Percentiles rank a stretch among this genome's conserved stretches.
These are phyloP conservation scores for Drosophila yakuba DNA, from an alignment of 1,140 invertebrate species.

Conservation along the genomic window DNA sequence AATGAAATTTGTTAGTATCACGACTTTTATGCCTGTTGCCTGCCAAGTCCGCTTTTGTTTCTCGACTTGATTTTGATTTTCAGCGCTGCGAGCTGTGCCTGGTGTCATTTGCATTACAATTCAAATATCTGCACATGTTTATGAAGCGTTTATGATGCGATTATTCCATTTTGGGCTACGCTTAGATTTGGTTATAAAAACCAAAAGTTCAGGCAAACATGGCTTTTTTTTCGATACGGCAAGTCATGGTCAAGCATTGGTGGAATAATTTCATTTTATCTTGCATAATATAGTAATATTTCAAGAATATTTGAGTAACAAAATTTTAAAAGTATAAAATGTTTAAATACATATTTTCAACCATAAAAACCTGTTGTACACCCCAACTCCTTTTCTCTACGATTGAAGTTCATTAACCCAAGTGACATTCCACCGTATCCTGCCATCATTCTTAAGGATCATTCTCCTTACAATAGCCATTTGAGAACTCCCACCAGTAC, in stretches of 20 bases:
- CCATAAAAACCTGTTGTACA: too few species aligned
- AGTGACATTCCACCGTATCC: not conserved
- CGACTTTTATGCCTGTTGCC: slow-evolving; percentile 78
- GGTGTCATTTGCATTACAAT: slow-evolving; percentile 60
- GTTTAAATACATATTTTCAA: too few species aligned
- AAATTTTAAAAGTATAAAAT: too few species aligned
- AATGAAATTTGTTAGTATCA: slow-evolving; percentile 84
- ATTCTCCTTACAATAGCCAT: slow-evolving; percentile 12
- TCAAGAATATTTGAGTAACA: too few species aligned
- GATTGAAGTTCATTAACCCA: slow-evolving; percentile 27
- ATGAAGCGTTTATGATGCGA: slow-evolving; percentile 39
- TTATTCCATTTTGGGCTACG: slow-evolving; percentile 31
- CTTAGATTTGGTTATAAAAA: slow-evolving; percentile 11
- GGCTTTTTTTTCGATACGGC: too few species aligned
- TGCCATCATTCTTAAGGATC: slow-evolving; percentile 20
- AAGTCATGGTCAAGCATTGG: too few species aligned
- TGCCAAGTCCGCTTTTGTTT: slow-evolving; percentile 69
- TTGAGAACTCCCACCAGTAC: slow-evolving; percentile 30
- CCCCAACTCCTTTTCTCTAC: not conserved
- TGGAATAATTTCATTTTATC: too few species aligned
- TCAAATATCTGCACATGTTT: slow-evolving; percentile 61
- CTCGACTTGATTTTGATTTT: slow-evolving; percentile 56
- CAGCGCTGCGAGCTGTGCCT: slow-evolving; percentile 1
- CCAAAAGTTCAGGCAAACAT: not conserved
- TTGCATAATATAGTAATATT: too few species aligned